These are phyloP conservation scores for Dysmachus trigonus DNA, from an alignment of 2,888 invertebrate species.

Conservation along the genomic window DNA sequence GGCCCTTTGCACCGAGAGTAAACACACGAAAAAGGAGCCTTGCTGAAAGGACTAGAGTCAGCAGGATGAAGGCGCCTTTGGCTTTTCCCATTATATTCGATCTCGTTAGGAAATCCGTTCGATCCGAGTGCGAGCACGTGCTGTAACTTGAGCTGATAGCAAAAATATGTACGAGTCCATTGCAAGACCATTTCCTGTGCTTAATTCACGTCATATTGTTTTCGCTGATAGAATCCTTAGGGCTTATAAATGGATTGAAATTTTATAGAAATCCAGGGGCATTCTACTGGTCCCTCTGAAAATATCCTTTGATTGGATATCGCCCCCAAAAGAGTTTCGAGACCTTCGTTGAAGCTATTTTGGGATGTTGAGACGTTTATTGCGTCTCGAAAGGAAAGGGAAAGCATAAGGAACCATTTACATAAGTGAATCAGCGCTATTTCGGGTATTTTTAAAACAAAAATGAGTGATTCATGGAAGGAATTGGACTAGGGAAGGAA, in stretches of 20 bases:
- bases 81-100: not conserved
- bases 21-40: not conserved
- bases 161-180: not conserved
- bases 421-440: not conserved
- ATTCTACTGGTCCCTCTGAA: not conserved
- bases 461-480: not conserved
- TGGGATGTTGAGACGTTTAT: not conserved
- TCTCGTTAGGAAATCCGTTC: not conserved
- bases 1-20: not conserved
- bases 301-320: not conserved
- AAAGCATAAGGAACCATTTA: not conserved
- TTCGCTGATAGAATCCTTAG: not conserved
- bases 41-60: not conserved
- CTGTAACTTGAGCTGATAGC: not conserved
- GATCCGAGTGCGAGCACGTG: slow-evolving; percentile 1
- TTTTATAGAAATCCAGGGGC: not conserved
- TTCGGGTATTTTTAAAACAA: not conserved
- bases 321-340: not conserved
- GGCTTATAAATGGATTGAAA: not conserved
- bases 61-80: not conserved
- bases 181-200: not conserved
- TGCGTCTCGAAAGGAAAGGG: not conserved
- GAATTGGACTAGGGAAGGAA: not conserved
- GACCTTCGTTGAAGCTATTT: not conserved
- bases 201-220: not conserved